Evolutionary conservation across 1,140 invertebrate genomes (phyloP), one percentile per base, ranked within the genome.

Genomic region (Pseudachorutes palmiensis): DNA sequence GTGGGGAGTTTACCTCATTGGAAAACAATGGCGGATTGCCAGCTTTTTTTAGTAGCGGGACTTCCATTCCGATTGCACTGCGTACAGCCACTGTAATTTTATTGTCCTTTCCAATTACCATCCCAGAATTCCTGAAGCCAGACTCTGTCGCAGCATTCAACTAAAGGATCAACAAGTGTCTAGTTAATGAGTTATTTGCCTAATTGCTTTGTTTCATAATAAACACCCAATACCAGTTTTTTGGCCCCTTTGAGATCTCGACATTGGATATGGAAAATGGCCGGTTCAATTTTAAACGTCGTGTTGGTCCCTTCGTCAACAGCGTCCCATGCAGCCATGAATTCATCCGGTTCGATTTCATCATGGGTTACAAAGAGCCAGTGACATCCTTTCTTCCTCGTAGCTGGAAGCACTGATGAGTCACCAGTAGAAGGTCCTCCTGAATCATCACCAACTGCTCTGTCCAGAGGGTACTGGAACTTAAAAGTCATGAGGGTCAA

Each of bases 71-170:
- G 69, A 78, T 77, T 31, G 80, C 79, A 70, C 78, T 79, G 74
- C 81, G 75, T 19, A 81, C 76, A 61, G 79, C 82, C 31, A 79
- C 73, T 14, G 80, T 81, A 65, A 81, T 78, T 72, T 81, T 81
- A 28, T 79, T 80, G 68, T 78, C 77, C 61, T 78, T 80, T 32
- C 81, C 78, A 64, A 83, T 67, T 58, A 79, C 79, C 41, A 83
- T 78, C 31, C 82, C 82, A 51, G 82, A 83, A 74, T 83, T 83
- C 61, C 82, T 75, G 67, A 81, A 82, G 16, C 82, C 82, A 58
- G 79, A 76, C 61, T 77, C 77, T 2, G 83, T 78, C 16, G 79
- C 80, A 73, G 73, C 66, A 36, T 77, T 74, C 65, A 80, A 76
- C 82, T 83, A 45, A 62, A 66, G 66, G 33, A 48, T 62, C 26